Evolutionary conservation across 2,888 invertebrate species (phyloP), one percentile per base, ranked within the genome.

Genomic region (Microdon myrmicae): DNA sequence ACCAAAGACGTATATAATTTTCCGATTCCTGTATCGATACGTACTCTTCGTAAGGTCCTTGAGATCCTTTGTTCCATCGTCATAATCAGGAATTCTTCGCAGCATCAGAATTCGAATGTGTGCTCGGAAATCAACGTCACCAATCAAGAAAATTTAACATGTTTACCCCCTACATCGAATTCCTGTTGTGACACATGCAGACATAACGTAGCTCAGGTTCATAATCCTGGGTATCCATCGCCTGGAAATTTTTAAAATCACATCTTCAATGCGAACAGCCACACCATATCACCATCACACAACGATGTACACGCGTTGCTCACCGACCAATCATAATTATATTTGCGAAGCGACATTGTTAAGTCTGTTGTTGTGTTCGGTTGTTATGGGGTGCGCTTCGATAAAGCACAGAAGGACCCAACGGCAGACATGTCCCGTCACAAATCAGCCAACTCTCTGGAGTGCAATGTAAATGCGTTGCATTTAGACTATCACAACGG

Each of bases 391-490:
- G 26, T 14, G 28, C 6, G 17, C 25, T 41, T 38, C 37, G 43
- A 32, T 55, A n/a, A n/a, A n/a, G n/a, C n/a, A n/a, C n/a, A n/a
- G 48, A 60, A 64, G 61, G 58, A 45, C 61, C 53, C 59, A 28
- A n/a, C 44, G 31, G 10, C 45, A 48, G 44, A 39, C 25, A 32
- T 32, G 32, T n/a, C 23, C 31, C 44, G 25, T 17, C 28, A 9
- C 16, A 22, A 4, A 10, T 32, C 31, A 14, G 28, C 47, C 13
- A 45, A 49, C 58, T 51, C 58, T 45, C 51, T 56, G 41, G 58
- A 64, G 61, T 64, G 61, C 61, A 58, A 64, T 64, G 61, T 45
- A 64, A 64, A 64, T 58, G 49, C 61, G 61, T 64, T 45, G 39
- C 39, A 64, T 64, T 51, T 41, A 51, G 45, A 13, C 19, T 9